These are phyloP conservation scores for Amitus sp. DNA, from an alignment of 2,888 invertebrate species.

Conservation along the genomic window DNA sequence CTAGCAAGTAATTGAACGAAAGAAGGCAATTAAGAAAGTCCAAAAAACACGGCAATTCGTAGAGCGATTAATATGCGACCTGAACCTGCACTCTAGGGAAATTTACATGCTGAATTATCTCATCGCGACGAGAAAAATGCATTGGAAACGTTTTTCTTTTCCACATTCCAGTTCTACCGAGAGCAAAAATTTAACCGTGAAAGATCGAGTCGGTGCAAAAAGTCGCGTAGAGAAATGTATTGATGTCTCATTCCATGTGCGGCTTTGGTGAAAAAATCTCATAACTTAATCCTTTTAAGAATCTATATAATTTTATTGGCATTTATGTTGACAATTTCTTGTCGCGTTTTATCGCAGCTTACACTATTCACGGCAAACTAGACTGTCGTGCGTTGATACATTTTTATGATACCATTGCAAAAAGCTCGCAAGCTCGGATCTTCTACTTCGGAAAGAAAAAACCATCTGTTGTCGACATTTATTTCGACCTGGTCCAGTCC, in stretches of 20 bases:
- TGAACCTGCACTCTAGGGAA: neutral
- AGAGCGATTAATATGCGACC: neutral
- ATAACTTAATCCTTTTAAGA: neutral
- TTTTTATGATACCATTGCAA: neutral
- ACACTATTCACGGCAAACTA: too few relatives aligned
- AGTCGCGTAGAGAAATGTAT: neutral
- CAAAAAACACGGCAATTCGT: neutral
- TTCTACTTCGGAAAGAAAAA: neutral
- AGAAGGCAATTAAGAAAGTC: neutral
- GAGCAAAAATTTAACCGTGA: neutral
- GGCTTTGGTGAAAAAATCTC: neutral
- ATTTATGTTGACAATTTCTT: slow-evolving; percentile 18
- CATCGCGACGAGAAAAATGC: too few relatives aligned
- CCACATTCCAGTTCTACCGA: too few relatives aligned
- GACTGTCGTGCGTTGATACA: neutral
- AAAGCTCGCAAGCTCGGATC: neutral
- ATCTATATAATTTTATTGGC: slow-evolving; percentile 11
- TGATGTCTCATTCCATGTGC: neutral
- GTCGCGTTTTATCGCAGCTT: slow-evolving; percentile 16
- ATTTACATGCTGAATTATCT: neutral
- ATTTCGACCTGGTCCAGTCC: neutral
- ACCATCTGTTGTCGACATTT: neutral
- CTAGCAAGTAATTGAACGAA: slow-evolving; percentile 4
- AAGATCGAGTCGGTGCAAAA: neutral
- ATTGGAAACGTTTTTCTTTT: too few relatives aligned